Evolutionary conservation across 37 sponge, comb jelly and placozoan species (phyloP).

Genomic region (Aphrocallistes beatrix): DNA sequence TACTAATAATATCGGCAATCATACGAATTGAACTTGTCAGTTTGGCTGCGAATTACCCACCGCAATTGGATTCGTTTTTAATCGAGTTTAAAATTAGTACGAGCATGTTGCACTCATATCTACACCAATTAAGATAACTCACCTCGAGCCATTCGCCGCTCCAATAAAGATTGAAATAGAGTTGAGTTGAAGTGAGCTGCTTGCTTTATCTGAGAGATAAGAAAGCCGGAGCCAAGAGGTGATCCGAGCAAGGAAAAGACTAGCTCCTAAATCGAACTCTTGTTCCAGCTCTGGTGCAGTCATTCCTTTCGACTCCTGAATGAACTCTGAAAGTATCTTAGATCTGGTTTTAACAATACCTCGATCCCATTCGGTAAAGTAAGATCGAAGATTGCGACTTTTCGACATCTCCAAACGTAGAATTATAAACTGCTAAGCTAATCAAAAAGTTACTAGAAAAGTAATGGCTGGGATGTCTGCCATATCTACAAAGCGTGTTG

Average conservation of each 20-base stretch:
- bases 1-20: too few species aligned
- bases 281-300: slow-evolving; percentile 84
- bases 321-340: slow-evolving; percentile 60
- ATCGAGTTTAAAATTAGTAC: too few species aligned
- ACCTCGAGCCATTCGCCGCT: slow-evolving; percentile 45
- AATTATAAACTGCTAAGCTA: too few species aligned
- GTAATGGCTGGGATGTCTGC: too few species aligned
- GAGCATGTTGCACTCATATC: too few species aligned
- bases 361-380: slow-evolving; percentile 1
- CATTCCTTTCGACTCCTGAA: slow-evolving; percentile 49
- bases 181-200: slow-evolving; percentile 36
- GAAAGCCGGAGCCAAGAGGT: slow-evolving; percentile 68
- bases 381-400: background rate
- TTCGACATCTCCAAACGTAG: background rate
- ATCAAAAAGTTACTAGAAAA: too few species aligned
- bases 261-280: slow-evolving; percentile 81
- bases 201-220: background rate
- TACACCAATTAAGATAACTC: too few species aligned
- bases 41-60: too few species aligned
- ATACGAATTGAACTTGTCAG: too few species aligned
- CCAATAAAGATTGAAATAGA: slow-evolving; percentile 63
- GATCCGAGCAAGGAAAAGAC: slow-evolving; percentile 84
- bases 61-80: too few species aligned
- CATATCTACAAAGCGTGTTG: too few species aligned
- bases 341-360: slow-evolving; percentile 24